Evolutionary conservation across 2,888 invertebrate species (phyloP), one percentile per base, ranked within the genome.

Genomic region (Diaprepes abbreviatus): DNA sequence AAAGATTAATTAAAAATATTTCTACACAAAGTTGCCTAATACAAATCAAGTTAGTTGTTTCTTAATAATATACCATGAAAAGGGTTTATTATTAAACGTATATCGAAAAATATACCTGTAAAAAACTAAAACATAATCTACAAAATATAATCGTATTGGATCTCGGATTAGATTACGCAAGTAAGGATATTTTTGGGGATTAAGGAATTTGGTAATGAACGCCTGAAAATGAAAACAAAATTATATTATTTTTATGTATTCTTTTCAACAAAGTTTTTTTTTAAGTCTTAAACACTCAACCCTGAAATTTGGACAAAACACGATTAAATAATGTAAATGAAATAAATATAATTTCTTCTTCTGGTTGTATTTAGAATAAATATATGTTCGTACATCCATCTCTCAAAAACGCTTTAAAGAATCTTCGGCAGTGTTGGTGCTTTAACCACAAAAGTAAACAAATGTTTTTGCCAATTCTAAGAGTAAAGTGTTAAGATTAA

Each of bases 61-160:
- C 74, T 73, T 75, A 76, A 75, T 74, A 75, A 76, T 76, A 76
- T 76, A 74, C 75, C 64, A 72, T 62, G 66, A 16, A 40, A 54
- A 17, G 33, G 21, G 36, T 16, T 62, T 60, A 60, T 62, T 60
- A 52, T 43, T 35, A 55, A 55, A 55, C 24, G 58, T 16, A 36
- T 3, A 12, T 35, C 16, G 24, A 17, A 43, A 55, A 45, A 57
- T 45, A 66, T 57, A 57, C 50, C 66, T 63, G 54, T 45, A 67
- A 58, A 48, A 64, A 60, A 65, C 31, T 38, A 58, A 66, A 66
- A 71, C 28, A 50, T 45, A 54, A 60, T 43, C 54, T 58, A 45
- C 24, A 45, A 70, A 62, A 33, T 33, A 38, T 43, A 60, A 67
- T 28, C 10, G 57, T 57, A 59, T 59, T 38, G 59, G 58, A 54